phyloP scores from a whole-genome alignment of 2,113 vertebrate genomes.

The Chloebia gouldiae region DNA sequence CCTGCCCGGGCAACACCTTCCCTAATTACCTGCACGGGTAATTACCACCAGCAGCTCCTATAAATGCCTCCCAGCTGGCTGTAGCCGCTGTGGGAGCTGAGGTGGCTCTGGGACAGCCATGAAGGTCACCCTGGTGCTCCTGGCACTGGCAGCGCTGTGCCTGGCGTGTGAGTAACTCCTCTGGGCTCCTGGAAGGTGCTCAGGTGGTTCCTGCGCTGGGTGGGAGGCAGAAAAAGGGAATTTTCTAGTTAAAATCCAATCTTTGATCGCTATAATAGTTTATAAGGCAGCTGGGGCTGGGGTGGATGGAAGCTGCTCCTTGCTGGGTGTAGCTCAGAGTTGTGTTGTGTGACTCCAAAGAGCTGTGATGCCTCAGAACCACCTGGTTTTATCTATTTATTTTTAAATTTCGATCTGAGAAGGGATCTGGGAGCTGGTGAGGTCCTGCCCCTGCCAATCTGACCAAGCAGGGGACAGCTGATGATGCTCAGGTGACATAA shows the following conservation, averaged over 20 bases:
- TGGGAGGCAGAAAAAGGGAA: not conserved
- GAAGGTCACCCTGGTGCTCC: not conserved
- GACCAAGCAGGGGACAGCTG: not conserved
- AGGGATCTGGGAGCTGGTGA: not conserved
- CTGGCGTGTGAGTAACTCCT: constrained; percentile 19
- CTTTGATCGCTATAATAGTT: fast-evolving
- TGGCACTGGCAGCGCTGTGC: constrained; percentile 17
- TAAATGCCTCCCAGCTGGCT: fast-evolving
- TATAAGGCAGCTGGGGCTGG: not conserved
- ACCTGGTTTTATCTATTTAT: not conserved
- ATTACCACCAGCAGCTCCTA: not conserved
- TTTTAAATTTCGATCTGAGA: not conserved
- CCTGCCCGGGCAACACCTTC: not conserved
- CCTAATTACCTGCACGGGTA: fast-evolving
- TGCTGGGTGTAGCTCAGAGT: not conserved
- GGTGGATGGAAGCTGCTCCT: not conserved
- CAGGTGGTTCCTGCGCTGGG: not conserved
- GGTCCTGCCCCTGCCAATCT: not conserved
- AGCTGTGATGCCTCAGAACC: not conserved
- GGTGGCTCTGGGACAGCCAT: not conserved
- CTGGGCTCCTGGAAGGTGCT: fast-evolving
- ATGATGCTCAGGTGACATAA: not conserved
- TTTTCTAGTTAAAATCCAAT: fast-evolving
- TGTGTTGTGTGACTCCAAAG: not conserved
- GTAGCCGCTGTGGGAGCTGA: fast-evolving